These are phyloP conservation scores for Gavialis gangeticus DNA, from an alignment of 2,113 vertebrate genomes.

Conservation along the genomic window DNA sequence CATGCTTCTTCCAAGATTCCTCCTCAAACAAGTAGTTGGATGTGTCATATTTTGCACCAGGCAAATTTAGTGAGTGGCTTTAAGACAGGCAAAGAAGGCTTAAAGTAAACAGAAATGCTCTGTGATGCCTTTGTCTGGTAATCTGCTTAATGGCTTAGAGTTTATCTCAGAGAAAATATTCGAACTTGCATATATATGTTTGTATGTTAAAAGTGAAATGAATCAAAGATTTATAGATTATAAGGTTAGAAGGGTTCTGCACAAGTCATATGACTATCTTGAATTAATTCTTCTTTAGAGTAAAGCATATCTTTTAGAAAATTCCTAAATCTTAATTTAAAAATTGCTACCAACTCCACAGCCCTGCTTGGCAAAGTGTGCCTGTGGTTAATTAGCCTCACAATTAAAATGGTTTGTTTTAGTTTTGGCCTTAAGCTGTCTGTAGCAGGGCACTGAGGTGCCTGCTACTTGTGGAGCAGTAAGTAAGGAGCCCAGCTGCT, in stretches of 20 bases:
- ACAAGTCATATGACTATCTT: background rate
- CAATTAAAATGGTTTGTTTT: no score
- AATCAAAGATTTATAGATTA: background rate
- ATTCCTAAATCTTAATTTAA: background rate
- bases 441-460: no score
- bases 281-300: background rate
- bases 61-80: no score
- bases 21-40: no score
- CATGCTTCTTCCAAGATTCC: no score
- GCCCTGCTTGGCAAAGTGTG: background rate
- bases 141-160: background rate
- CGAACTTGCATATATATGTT: background rate
- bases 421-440: no score
- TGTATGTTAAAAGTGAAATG: background rate
- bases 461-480: no score
- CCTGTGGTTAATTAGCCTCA: background rate
- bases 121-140: background rate
- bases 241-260: background rate
- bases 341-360: background rate
- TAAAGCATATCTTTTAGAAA: background rate
- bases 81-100: no score
- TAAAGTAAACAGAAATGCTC: background rate
- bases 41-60: no score
- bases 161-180: background rate
- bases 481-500: no score